phyloP scores from a whole-genome alignment of 2,113 vertebrate species.

The Smithornis capensis region DNA sequence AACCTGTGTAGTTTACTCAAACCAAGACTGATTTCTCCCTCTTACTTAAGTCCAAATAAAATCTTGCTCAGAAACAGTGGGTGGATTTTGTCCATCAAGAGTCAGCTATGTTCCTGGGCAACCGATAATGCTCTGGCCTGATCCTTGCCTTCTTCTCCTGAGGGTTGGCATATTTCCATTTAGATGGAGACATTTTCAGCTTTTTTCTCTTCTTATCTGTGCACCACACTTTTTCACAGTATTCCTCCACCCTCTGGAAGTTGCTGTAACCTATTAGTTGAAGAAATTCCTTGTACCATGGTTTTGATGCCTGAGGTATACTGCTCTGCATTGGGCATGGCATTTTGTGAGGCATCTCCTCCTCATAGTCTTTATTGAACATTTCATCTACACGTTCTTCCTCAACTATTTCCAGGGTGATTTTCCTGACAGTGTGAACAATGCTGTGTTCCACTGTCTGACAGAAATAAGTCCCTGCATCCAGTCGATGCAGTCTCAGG shows the following conservation, averaged over 20 bases:
- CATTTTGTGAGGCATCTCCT: conserved; percentile 72
- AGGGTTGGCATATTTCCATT: conserved; percentile 81
- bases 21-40: not conserved
- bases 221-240: conserved; percentile 97
- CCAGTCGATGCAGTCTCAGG: conserved; percentile 77
- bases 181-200: conserved; percentile 81
- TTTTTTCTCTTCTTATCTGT: conserved; percentile 90
- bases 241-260: conserved; percentile 92
- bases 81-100: conserved; percentile 68
- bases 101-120: conserved; percentile 82
- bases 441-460: conserved; percentile 93
- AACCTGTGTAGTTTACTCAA: conserved; percentile 29
- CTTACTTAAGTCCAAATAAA: conserved; percentile 23
- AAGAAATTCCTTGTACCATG: conserved; percentile 97
- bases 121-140: conserved; percentile 80
- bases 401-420: conserved; percentile 85
- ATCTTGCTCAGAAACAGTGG: not conserved
- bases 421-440: conserved; percentile 84
- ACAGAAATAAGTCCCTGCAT: conserved; percentile 90
- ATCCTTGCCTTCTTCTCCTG: conserved; percentile 80
- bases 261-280: conserved; percentile 94
- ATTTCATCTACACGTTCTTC: conserved; percentile 81
- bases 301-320: conserved; percentile 70
- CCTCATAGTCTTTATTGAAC: conserved; percentile 74
- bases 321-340: conserved; percentile 72